These are phyloP conservation scores for Sitodiplosis mosellana DNA, from an alignment of 1,140 invertebrate species.

Conservation along the genomic window DNA sequence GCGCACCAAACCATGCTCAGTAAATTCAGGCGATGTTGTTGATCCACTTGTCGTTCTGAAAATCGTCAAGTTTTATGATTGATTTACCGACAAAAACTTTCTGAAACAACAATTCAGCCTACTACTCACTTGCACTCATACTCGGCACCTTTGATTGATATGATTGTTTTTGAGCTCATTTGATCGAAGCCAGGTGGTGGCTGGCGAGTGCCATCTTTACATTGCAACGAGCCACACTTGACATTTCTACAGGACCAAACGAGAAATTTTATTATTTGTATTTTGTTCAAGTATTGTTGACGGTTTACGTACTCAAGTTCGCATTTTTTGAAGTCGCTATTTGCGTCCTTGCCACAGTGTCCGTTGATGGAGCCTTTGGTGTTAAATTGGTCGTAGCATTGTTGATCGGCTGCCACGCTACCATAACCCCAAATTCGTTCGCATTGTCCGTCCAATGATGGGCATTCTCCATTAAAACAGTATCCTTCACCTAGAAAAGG, in stretches of 20 bases:
- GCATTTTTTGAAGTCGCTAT: slow-evolving; percentile 70
- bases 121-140: slow-evolving; percentile 92
- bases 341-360: slow-evolving; percentile 70
- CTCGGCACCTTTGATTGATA: slow-evolving; percentile 66
- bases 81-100: slow-evolving; percentile 3
- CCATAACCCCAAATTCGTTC: slow-evolving; percentile 80
- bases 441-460: slow-evolving; percentile 72
- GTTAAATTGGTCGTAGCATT: slow-evolving; percentile 89
- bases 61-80: slow-evolving; percentile 6
- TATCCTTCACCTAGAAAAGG: slow-evolving; percentile 39
- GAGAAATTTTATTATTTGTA: not conserved
- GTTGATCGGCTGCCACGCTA: slow-evolving; percentile 51
- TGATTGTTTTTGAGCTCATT: slow-evolving; percentile 65
- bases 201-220: slow-evolving; percentile 61
- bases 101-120: slow-evolving; percentile 25
- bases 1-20: slow-evolving; percentile 55
- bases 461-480: slow-evolving; percentile 83
- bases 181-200: slow-evolving; percentile 62
- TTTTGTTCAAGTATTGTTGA: too few species aligned
- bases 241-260: slow-evolving; percentile 46
- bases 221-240: slow-evolving; percentile 76
- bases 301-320: slow-evolving; percentile 65
- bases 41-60: slow-evolving; percentile 50
- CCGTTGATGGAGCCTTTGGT: slow-evolving; percentile 82
- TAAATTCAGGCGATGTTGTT: slow-evolving; percentile 39